Conservation (phyloP, 2,113 vertebrate species). For the Myotis brandtii region DNA sequence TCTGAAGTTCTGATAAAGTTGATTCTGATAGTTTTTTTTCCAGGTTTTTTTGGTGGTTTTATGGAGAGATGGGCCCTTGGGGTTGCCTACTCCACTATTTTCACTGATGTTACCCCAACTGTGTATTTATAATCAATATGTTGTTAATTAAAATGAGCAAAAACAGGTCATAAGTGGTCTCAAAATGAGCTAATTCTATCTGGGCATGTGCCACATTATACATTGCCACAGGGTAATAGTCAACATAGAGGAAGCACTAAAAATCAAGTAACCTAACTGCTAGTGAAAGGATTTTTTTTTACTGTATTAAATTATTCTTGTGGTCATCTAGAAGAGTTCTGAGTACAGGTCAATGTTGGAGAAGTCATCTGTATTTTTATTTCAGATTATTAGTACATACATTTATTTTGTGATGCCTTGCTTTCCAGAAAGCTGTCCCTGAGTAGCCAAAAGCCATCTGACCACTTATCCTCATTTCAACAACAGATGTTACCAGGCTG, state of each 20-base stretch:
- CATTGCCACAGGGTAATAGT: background rate
- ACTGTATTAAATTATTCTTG: background rate
- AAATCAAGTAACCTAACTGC: background rate
- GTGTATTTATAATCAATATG: background rate
- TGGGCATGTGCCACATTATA: background rate
- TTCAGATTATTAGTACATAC: background rate
- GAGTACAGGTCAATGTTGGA: constrained; percentile 9
- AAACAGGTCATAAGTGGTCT: background rate
- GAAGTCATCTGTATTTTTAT: constrained; percentile 34
- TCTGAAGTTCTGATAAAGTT: background rate
- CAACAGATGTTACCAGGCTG: background rate
- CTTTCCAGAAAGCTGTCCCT: background rate
- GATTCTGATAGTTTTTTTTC: background rate
- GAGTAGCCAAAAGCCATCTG: background rate
- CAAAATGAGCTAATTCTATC: background rate
- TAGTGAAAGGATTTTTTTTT: background rate
- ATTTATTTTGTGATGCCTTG: background rate
- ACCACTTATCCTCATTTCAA: background rate
- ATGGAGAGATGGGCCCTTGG: background rate
- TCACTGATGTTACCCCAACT: background rate
- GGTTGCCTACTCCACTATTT: background rate
- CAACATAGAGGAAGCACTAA: background rate
- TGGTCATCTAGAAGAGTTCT: background rate
- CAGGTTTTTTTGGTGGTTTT: background rate
- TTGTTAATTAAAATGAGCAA: constrained; percentile 4